Conservation (phyloP, 2,888 invertebrate species). For the Leptopilina syphax region DNA sequence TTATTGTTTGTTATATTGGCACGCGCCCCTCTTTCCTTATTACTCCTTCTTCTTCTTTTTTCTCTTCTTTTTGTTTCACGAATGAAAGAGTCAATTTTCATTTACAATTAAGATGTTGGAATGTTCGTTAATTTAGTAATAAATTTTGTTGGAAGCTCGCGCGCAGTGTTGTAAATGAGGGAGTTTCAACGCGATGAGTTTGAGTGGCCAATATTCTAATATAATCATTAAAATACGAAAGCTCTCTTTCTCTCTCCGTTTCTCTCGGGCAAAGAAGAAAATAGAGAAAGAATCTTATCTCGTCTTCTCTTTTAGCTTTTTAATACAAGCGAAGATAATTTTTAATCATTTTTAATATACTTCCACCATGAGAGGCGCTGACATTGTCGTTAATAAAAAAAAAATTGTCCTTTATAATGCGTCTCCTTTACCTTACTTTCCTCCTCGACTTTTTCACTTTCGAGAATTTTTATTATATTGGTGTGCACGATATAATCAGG, state of each 20-base stretch:
- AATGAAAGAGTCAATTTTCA: background rate
- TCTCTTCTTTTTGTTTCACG: too few species aligned
- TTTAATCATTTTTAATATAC: conserved; percentile 39
- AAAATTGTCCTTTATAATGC: conserved; percentile 11
- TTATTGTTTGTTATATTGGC: too few species aligned
- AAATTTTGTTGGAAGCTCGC: conserved; percentile 7
- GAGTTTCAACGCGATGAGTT: background rate
- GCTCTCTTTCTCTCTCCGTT: background rate
- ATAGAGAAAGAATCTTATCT: background rate
- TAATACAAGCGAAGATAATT: conserved; percentile 38
- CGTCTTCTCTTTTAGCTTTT: conserved; percentile 1
- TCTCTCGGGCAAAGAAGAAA: too few species aligned
- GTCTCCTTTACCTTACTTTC: too few species aligned
- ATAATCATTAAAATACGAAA: conserved; percentile 22
- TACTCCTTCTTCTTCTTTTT: too few species aligned
- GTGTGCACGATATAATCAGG: conserved; percentile 5
- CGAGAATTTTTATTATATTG: background rate
- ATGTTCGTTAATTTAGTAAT: conserved; percentile 38
- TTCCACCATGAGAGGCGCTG: background rate
- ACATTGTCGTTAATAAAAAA: conserved; percentile 15
- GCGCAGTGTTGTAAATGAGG: background rate
- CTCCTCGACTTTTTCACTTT: background rate
- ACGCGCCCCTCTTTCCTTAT: too few species aligned
- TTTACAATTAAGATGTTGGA: conserved; percentile 34
- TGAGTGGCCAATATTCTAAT: conserved; percentile 32